Conservation (phyloP, 2,888 invertebrate genomes). For the Ophion ventricosus region DNA sequence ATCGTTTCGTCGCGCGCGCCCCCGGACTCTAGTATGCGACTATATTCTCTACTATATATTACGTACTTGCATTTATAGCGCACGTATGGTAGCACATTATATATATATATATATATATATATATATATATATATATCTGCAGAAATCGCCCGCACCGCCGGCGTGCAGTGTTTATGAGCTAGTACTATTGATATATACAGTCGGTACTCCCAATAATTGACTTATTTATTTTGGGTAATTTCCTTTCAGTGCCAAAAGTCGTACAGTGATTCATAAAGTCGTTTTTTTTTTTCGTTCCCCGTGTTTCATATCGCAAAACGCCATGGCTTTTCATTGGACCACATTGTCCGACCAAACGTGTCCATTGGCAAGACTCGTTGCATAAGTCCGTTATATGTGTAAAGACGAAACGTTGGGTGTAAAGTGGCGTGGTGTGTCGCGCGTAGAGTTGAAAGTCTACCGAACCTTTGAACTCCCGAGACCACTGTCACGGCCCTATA, state of each 20-base stretch:
- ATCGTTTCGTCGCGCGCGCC: constrained; percentile 59
- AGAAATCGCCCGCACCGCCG: constrained; percentile 44
- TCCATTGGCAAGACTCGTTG: neutral
- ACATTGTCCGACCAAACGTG: neutral
- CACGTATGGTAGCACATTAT: constrained; percentile 10
- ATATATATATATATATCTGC: constrained; percentile 39
- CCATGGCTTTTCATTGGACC: neutral
- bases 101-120: too few relatives aligned
- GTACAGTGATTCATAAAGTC: neutral
- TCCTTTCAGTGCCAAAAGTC: neutral
- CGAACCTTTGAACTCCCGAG: neutral
- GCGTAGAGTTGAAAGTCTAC: neutral
- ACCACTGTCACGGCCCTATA: neutral
- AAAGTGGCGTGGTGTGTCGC: neutral
- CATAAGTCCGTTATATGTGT: neutral
- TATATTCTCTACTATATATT: constrained; percentile 50
- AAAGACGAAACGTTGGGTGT: neutral
- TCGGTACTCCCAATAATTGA: neutral
- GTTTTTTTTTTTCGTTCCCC: neutral
- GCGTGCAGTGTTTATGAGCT: neutral
- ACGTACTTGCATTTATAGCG: constrained; percentile 31
- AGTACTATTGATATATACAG: constrained; percentile 15
- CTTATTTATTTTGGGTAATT: neutral
- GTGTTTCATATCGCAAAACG: neutral
- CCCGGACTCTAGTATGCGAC: constrained; percentile 48